Base-by-base conservation (phyloP, 2,888 invertebrate species). In the Timandra comae region DNA sequence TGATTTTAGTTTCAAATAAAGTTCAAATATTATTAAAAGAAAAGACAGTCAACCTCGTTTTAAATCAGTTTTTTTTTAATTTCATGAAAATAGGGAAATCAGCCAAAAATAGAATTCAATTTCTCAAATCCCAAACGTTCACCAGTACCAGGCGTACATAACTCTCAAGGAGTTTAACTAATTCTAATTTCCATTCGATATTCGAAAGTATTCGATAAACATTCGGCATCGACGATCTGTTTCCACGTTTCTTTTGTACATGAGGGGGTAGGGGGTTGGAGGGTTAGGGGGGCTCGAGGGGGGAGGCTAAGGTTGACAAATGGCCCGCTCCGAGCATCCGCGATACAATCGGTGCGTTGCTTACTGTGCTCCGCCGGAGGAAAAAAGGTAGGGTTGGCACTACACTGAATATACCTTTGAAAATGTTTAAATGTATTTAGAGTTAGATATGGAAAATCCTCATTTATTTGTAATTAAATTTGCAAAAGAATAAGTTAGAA, bases 341-440 rank as follows among this genome's bases (percentile, higher is more conserved):
- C 82, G 84, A 85, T 85, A 85, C 84, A 85, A 84, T 85, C 84
- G 84, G 76, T 81, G 85, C 85, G 82, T 84, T 84, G 84, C 84
- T 84, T 81, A 84, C 86, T 84, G 85, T 80, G 84, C 79, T 74
- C 81, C 80, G 76, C 62, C 69, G 72, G 74, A 86, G 87, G 86
- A 88, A 89, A 89, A 88, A 88, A 64, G 71, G 61, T 86, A 88
- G 88, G 88, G 84, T 29, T 82, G 76, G 0, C 56, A 24, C 12
- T 10, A 6, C 16, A n/a, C n/a, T n/a, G n/a, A n/a, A n/a, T n/a
- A n/a, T n/a, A n/a, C n/a, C n/a, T n/a, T n/a, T n/a, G n/a, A n/a
- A n/a, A n/a, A n/a, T n/a, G n/a, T n/a, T n/a, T n/a, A n/a, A n/a
- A n/a, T n/a, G n/a, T n/a, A n/a, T n/a, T n/a, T n/a, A n/a, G n/a